Conservation (phyloP, 2,888 invertebrate genomes). For the Andrena bicolor region DNA sequence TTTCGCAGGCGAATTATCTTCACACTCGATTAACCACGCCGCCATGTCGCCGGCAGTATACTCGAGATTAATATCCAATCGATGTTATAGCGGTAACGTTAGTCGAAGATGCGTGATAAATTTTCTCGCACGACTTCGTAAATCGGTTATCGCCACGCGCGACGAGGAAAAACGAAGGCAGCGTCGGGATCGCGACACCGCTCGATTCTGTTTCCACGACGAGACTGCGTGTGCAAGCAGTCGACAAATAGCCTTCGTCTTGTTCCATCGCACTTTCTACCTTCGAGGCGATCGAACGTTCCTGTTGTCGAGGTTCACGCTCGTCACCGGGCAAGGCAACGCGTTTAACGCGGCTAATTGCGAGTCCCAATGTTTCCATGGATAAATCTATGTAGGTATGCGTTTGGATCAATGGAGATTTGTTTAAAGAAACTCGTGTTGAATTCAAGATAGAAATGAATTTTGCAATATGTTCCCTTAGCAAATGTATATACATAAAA, state of each 20-base stretch:
- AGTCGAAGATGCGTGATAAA: too few species aligned
- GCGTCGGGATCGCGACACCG: conserved; percentile 55
- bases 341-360: conserved; percentile 2
- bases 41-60: not conserved
- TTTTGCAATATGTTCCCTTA: too few species aligned
- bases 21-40: conserved; percentile 21
- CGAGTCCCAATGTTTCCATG: conserved; percentile 16
- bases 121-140: not conserved
- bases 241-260: conserved; percentile 69
- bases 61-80: conserved; percentile 15
- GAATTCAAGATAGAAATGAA: too few species aligned
- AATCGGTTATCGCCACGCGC: not conserved
- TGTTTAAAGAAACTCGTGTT: too few species aligned
- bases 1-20: conserved; percentile 36
- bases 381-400: too few species aligned
- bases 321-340: conserved; percentile 54
- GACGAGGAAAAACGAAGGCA: conserved; percentile 8
- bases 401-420: too few species aligned
- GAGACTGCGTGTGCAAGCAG: conserved; percentile 59
- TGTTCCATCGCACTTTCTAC: conserved; percentile 71
- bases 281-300: conserved; percentile 70
- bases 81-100: not conserved
- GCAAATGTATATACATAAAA: too few species aligned
- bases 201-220: conserved; percentile 59
- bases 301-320: conserved; percentile 40